Base-by-base conservation (phyloP, 2,888 invertebrate species). In the Ectemnius lituratus region DNA sequence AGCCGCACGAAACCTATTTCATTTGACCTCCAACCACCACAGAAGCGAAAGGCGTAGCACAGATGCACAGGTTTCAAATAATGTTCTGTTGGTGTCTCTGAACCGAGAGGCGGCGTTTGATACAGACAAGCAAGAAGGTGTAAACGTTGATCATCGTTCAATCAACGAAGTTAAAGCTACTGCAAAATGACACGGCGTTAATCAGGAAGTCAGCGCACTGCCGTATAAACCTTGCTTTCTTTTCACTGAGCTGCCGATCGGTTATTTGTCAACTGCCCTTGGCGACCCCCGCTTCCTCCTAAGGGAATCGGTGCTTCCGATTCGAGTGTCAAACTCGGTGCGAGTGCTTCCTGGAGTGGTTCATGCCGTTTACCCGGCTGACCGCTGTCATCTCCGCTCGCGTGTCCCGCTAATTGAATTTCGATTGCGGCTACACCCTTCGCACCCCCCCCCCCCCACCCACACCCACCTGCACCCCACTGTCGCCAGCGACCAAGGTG, bases 91-190 rank as follows among this genome's bases (percentile, higher is more conserved):
- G 37, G 37, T 6, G 8, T 8, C 11, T 6, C 37, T 8, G 37
- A 37, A 37, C 37, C 1, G 8, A 37, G 37, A 37, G 62, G 67
- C 72, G 68, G 63, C 71, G 67, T 67, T 52, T 14, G 52, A 52
- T 75, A 58, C 68, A 62, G 49, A 58, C 59, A 65, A 59, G 63
- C 60, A 66, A 67, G 63, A 65, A 78, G 73, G 75, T 76, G 23
- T 23, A 23, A 23, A 23, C 23, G 80, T 79, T 86, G 84, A 82
- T 83, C 82, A 4, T 37, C 1, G 86, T 87, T 84, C 86, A 86
- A 87, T 87, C 85, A 86, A 67, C 76, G 74, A 81, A 87, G 87
- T 87, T 87, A 84, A 86, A 87, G 85, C 84, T 87, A 86, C 85
- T 85, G 86, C 84, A 84, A 87, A 87, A 87, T 86, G 85, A 87